Evolutionary conservation across 1,140 invertebrate genomes (phyloP).

Genomic region (Eubasilissa regina): DNA sequence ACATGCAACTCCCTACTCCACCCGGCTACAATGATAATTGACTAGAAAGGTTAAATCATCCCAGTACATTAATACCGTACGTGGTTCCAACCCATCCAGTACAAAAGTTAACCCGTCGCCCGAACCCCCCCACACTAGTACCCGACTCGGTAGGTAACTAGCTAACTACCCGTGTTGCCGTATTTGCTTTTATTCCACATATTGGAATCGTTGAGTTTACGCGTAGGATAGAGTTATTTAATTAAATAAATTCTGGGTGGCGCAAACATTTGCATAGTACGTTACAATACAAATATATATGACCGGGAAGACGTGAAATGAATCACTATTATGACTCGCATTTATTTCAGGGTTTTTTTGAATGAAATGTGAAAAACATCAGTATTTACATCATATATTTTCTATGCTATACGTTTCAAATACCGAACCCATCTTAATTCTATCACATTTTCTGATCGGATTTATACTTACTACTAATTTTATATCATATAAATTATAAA

Average conservation of each 20-base stretch:
- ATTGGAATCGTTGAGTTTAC: conserved; percentile 21
- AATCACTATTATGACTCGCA: too few species aligned
- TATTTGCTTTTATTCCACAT: conserved; percentile 25
- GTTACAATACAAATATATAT: too few species aligned
- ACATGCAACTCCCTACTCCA: conserved; percentile 22
- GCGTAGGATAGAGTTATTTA: conserved; percentile 28
- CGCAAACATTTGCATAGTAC: background rate
- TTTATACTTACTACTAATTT: too few species aligned
- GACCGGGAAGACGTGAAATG: too few species aligned
- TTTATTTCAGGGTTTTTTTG: too few species aligned
- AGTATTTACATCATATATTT: too few species aligned
- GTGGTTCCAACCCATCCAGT: conserved; percentile 17
- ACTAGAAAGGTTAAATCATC: conserved; percentile 42
- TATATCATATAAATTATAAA: too few species aligned
- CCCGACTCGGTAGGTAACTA: conserved; percentile 16
- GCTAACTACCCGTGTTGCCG: conserved; percentile 4
- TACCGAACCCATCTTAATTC: too few species aligned
- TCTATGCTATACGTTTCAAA: too few species aligned
- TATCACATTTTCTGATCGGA: too few species aligned
- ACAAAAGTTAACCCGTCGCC: background rate
- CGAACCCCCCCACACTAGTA: background rate
- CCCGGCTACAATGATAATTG: conserved; percentile 43
- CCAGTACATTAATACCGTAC: conserved; percentile 46
- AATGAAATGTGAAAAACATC: too few species aligned
- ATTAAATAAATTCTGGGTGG: conserved; percentile 21